phyloP scores from a whole-genome alignment of 2,113 vertebrate genomes.

The Acrocephalus kingi region DNA sequence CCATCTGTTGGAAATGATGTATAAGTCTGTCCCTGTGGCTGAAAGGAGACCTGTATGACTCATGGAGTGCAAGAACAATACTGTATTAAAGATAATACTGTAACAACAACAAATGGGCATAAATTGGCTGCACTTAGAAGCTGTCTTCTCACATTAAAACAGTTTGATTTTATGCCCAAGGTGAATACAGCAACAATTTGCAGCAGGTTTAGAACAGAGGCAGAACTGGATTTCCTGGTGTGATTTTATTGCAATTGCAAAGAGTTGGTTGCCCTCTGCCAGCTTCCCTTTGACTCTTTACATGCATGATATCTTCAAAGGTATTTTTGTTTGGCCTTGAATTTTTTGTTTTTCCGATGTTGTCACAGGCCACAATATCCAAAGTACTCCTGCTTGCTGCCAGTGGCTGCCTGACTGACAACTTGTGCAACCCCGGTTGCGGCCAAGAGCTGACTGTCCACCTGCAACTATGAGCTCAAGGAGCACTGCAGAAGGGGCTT shows the following conservation, averaged over 20 bases:
- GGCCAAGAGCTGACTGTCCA: not conserved
- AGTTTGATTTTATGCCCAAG: not conserved
- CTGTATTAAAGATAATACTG: not conserved
- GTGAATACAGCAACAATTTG: not conserved
- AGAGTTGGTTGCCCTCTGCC: not conserved
- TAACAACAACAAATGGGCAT: not conserved
- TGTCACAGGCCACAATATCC: not conserved
- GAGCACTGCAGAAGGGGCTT: not conserved
- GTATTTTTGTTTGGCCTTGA: not conserved
- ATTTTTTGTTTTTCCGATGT: not conserved
- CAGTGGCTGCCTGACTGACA: not conserved
- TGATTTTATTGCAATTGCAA: not conserved
- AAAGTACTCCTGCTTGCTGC: not conserved
- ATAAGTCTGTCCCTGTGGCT: not conserved
- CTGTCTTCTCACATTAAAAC: not conserved
- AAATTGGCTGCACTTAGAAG: not conserved
- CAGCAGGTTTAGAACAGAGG: not conserved
- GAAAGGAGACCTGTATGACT: not conserved
- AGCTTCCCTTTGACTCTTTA: not conserved
- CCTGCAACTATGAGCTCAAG: not conserved
- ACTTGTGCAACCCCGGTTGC: accelerated
- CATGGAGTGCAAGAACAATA: not conserved
- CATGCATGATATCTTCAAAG: not conserved
- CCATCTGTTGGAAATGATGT: not conserved
- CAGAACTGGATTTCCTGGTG: not conserved